A percentile compares a stretch with the other conserved stretches of the same genome.
phyloP scores from a whole-genome alignment of 2,113 vertebrate genomes.

The Nycticebus coucang region DNA sequence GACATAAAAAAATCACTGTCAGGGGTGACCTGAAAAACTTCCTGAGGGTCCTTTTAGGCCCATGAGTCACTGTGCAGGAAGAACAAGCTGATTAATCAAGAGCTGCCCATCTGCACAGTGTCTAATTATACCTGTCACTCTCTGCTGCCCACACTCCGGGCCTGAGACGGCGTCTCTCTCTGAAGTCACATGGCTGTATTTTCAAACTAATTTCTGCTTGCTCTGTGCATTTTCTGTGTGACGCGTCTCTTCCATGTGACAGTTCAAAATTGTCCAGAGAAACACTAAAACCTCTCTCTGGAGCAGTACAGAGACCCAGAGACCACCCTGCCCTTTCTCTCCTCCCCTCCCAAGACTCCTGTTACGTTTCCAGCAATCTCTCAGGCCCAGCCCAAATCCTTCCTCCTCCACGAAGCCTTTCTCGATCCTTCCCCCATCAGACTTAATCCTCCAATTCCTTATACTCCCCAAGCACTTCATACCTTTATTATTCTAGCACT shows the following conservation, averaged over 20 bases:
- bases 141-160: conserved; percentile 31
- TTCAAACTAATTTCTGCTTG: conserved; percentile 63
- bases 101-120: conserved; percentile 70
- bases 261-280: conserved; percentile 77
- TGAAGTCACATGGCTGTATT: conserved; percentile 63
- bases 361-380: conserved; percentile 50
- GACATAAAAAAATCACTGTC: neutral
- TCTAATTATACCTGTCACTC: conserved; percentile 77
- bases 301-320: conserved; percentile 37
- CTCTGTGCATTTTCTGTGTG: conserved; percentile 78
- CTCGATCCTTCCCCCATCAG: conserved; percentile 63
- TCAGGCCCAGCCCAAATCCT: conserved; percentile 71
- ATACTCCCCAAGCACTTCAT: conserved; percentile 63
- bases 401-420: conserved; percentile 76
- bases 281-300: conserved; percentile 36
- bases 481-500: conserved; percentile 79
- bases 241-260: conserved; percentile 70
- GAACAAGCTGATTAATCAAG: conserved; percentile 73
- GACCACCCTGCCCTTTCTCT: conserved; percentile 62
- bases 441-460: conserved; percentile 63
- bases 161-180: conserved; percentile 52
- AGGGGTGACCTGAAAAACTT: conserved; percentile 43
- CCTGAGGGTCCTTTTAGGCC: conserved; percentile 50
- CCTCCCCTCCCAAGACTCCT: neutral
- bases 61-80: conserved; percentile 55